Evolutionary conservation across 2,797 vertebrate genomes (phyloP).

Genomic region (Cheirogaleus major): DNA sequence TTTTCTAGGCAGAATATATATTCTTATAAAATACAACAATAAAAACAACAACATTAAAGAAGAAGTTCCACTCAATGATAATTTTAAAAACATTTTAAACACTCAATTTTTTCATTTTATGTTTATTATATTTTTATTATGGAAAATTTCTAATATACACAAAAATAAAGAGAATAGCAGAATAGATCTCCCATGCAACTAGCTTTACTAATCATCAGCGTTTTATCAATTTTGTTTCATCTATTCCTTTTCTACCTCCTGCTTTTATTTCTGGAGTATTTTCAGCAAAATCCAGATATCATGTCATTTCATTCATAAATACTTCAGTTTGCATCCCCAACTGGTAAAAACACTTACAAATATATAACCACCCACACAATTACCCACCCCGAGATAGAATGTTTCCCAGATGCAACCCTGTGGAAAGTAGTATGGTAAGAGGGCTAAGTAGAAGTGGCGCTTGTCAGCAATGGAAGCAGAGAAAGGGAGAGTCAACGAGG

Average conservation of each 20-base stretch:
- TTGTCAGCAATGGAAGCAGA: neutral
- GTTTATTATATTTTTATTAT: neutral
- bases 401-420: neutral
- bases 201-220: neutral
- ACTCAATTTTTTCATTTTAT: neutral
- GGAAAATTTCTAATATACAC: neutral
- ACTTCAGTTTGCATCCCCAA: neutral
- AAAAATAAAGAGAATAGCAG: neutral
- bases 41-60: neutral
- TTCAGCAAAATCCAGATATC: neutral
- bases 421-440: neutral
- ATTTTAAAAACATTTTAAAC: neutral
- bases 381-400: neutral
- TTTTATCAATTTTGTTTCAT: neutral
- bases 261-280: neutral
- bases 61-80: neutral
- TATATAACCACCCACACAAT: neutral
- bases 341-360: neutral
- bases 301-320: neutral
- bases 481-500: neutral
- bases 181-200: neutral
- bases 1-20: neutral
- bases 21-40: neutral
- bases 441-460: neutral
- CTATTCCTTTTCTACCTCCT: neutral